These are phyloP conservation scores for Dendrolimus houi DNA, from an alignment of 2,888 invertebrate species.

Conservation along the genomic window DNA sequence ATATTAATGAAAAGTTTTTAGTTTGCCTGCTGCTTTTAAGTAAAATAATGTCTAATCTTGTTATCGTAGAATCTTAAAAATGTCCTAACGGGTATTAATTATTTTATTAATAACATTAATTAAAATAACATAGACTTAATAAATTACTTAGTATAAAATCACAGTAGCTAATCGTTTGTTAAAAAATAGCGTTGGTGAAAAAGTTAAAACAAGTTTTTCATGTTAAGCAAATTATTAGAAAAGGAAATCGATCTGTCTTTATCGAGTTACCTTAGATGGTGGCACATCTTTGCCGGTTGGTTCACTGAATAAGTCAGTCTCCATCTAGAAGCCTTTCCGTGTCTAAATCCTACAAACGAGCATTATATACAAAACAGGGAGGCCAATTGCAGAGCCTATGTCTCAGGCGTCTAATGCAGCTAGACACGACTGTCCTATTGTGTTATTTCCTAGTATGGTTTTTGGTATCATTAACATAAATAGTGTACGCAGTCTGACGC, in stretches of 20 bases:
- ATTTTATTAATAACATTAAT: too few relatives aligned
- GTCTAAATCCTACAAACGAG: constrained; percentile 66
- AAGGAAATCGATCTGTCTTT: constrained; percentile 56
- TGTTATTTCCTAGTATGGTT: constrained; percentile 69
- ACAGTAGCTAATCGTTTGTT: too few relatives aligned
- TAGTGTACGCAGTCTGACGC: constrained; percentile 50
- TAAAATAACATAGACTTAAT: too few relatives aligned
- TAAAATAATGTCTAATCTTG: too few relatives aligned
- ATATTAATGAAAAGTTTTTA: constrained; percentile 28
- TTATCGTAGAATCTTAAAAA: too few relatives aligned
- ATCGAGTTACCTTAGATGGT: constrained; percentile 48
- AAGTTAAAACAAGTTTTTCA: constrained; percentile 22
- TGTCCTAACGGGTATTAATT: too few relatives aligned
- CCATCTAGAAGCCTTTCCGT: constrained; percentile 59
- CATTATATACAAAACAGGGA: constrained; percentile 69
- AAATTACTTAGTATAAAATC: too few relatives aligned
- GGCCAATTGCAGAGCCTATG: constrained; percentile 57
- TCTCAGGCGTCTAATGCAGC: constrained; percentile 62
- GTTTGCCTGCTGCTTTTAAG: constrained; percentile 11
- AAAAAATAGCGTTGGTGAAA: too few relatives aligned
- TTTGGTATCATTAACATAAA: constrained; percentile 71
- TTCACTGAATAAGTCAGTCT: constrained; percentile 53
- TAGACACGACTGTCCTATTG: constrained; percentile 70
- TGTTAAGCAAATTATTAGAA: constrained; percentile 13
- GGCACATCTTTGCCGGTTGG: constrained; percentile 49